Conservation (phyloP, 2,113 vertebrate genomes). For the Pseudorectes ferrugineus region DNA sequence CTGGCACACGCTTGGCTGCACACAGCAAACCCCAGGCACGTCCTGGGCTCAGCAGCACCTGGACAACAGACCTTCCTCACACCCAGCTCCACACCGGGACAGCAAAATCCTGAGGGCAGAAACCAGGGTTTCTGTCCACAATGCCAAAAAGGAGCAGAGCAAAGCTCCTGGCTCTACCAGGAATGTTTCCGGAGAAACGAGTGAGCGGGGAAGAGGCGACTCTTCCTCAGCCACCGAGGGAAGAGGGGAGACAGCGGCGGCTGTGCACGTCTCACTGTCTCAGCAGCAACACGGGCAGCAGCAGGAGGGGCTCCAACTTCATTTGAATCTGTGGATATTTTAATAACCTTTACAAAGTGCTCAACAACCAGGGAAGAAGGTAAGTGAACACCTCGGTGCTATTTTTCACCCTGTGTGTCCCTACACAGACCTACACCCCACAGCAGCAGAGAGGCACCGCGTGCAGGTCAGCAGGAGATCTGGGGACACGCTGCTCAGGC, state of each 20-base stretch:
- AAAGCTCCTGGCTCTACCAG: not conserved
- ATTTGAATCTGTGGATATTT: not conserved
- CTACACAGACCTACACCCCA: not conserved
- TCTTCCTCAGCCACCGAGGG: rapidly evolving
- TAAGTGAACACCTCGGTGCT: too few species aligned
- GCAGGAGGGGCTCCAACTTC: not conserved
- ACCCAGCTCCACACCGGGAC: not conserved
- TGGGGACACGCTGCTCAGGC: not conserved
- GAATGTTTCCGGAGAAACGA: not conserved
- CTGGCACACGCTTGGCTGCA: rapidly evolving
- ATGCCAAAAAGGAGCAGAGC: not conserved
- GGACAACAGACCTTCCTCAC: not conserved
- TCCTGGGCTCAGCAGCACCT: rapidly evolving
- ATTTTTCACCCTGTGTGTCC: rapidly evolving
- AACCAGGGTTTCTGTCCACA: not conserved
- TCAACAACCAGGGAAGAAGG: not conserved
- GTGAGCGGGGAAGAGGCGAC: rapidly evolving
- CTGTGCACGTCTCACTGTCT: not conserved
- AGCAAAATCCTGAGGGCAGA: not conserved
- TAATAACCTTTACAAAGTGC: not conserved
- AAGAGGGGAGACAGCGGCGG: not conserved
- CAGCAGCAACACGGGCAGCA: not conserved
- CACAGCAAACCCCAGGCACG: not conserved
- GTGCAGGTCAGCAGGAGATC: not conserved
- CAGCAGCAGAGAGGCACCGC: rapidly evolving